These are phyloP conservation scores for Aproaerema taeniolella DNA, from an alignment of 2,888 invertebrate genomes.

Conservation along the genomic window DNA sequence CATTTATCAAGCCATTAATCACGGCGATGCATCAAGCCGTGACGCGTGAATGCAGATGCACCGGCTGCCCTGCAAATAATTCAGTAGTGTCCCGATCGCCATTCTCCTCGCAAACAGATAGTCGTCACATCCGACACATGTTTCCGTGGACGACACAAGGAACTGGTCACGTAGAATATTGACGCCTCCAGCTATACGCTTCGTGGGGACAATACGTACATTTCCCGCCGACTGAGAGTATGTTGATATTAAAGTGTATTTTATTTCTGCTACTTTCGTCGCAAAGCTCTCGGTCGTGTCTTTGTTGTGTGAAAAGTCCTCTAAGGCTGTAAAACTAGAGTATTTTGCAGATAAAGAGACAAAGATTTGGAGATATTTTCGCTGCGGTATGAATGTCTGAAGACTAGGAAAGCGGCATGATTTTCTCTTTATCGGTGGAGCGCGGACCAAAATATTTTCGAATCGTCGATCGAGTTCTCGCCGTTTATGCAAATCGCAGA, in stretches of 20 bases:
- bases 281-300: too few species aligned
- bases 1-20: constrained; percentile 15
- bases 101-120: constrained; percentile 72
- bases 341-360: too few species aligned
- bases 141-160: constrained; percentile 65
- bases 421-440: not conserved
- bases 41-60: constrained; percentile 19
- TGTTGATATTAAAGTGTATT: constrained; percentile 10
- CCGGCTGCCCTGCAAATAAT: constrained; percentile 16
- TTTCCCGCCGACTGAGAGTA: constrained; percentile 6
- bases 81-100: constrained; percentile 48
- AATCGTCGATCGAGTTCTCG: constrained; percentile 23
- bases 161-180: constrained; percentile 76
- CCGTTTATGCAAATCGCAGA: constrained; percentile 27
- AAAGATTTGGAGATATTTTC: too few species aligned
- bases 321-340: too few species aligned
- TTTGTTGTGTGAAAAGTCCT: too few species aligned
- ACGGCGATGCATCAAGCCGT: constrained; percentile 15
- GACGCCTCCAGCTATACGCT: constrained; percentile 67
- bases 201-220: constrained; percentile 54
- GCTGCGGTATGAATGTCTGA: too few species aligned
- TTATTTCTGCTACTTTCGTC: constrained; percentile 10
- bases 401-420: too few species aligned
- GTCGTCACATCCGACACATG: constrained; percentile 74
- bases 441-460: constrained; percentile 12